Conservation (phyloP, 2,113 vertebrate species). For the Felis chaus region DNA sequence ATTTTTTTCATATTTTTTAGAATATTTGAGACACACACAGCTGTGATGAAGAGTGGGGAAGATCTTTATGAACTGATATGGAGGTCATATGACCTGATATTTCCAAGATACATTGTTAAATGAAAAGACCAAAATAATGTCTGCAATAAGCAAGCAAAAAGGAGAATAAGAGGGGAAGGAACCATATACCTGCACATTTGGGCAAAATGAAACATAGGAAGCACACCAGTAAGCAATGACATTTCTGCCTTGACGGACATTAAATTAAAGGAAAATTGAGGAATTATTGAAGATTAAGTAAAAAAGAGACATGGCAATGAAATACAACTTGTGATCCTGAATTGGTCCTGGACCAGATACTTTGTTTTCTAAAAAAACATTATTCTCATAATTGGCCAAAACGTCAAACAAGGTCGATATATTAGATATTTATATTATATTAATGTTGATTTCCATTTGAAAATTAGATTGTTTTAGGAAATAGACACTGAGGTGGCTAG, state of each 20-base stretch:
- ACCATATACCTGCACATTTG: not conserved
- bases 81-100: not conserved
- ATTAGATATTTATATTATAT: not conserved
- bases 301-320: not conserved
- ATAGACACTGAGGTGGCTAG: not conserved
- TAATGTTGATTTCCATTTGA: not conserved
- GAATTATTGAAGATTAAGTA: not conserved
- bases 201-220: not conserved
- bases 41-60: not conserved
- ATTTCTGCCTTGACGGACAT: not conserved
- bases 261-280: not conserved
- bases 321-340: not conserved
- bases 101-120: not conserved
- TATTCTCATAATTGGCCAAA: not conserved
- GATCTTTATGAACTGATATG: not conserved
- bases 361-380: not conserved
- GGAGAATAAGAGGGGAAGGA: not conserved
- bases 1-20: not conserved
- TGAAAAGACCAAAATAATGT: not conserved
- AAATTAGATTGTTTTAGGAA: not conserved
- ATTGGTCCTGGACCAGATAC: not conserved
- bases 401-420: not conserved
- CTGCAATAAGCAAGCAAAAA: not conserved
- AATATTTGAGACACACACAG: not conserved
- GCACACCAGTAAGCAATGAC: not conserved